Evolutionary conservation across 92 coral and sea anemone genomes (phyloP), one percentile per base, ranked within the genome.

Genomic region (Epizoanthus stellaris): DNA sequence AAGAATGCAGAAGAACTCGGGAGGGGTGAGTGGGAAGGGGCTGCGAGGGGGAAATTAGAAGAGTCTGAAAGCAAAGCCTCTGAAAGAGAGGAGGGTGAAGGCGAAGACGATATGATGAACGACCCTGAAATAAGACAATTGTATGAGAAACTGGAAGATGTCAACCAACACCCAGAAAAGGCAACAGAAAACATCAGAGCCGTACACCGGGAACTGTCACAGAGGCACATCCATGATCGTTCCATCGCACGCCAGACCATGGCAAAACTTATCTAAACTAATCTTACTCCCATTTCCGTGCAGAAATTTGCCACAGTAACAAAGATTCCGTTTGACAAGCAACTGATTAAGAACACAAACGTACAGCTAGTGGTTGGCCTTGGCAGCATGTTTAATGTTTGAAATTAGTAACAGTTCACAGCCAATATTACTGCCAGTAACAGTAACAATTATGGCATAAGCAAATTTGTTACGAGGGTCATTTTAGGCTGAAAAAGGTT

Each of bases 1-100:
- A 75, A 66, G 61, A 80, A 60, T 49, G 81, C 77, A 64, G 82
- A 84, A 5, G 81, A 54, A 9, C 76, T 62, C 57, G 60, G 39
- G 8, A 13, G 17, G 56, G 85, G 42, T 54, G 69, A 61, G 40
- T 82, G 42, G 17, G 47, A 61, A 7, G 82, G 75, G 3, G 82
- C 43, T 9, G 19, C 82, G 6, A 70, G 71, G 20, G 68, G 71
- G 3, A 45, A 76, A 23, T 16, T 19, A 10, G 49, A 67, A 16
- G 79, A 70, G 39, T 16, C 73, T 14, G 71, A 40, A 80, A 60
- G 38, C 30, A 19, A 47, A 16, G 67, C 49, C 12, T 57, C 53
- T 14, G 60, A 42, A 40, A 34, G 60, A 39, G 73, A 82, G 23
- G 82, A 68, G 36, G 58, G 20, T 19, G 74, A 36, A 43, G 86